A percentile compares a stretch with the other conserved stretches of the same genome.
Conservation (phyloP, 1,140 invertebrate genomes). For the Drosophila nannoptera region DNA sequence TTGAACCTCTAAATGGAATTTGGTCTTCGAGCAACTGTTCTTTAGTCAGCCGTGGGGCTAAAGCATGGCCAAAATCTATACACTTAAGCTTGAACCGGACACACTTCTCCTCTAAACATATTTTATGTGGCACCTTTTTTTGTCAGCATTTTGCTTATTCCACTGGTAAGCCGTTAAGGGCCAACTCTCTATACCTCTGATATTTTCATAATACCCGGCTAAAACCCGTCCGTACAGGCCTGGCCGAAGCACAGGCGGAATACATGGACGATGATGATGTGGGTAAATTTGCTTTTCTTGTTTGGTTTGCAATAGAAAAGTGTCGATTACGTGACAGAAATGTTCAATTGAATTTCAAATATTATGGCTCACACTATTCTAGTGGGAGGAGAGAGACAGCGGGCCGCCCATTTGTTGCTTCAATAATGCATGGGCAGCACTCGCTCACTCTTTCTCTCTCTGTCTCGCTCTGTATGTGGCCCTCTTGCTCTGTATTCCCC, state of each 20-base stretch:
- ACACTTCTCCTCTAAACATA: constrained; percentile 54
- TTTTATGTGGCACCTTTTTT: constrained; percentile 66
- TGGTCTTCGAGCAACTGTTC: no score
- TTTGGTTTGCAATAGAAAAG: constrained; percentile 69
- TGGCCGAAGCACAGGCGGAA: constrained; percentile 16
- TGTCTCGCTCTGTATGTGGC: constrained; percentile 31
- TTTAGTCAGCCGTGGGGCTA: no score
- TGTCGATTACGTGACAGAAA: constrained; percentile 77
- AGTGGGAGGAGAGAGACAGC: not conserved
- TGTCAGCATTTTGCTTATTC: constrained; percentile 66
- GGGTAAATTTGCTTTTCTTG: constrained; percentile 55
- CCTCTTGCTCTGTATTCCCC: constrained; percentile 53
- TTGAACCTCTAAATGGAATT: no score
- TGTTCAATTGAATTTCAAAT: constrained; percentile 76
- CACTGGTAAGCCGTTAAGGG: constrained; percentile 62
- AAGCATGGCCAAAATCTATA: constrained; percentile 4
- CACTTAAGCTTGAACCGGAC: not conserved
- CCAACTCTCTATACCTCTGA: constrained; percentile 44
- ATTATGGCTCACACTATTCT: constrained; percentile 59
- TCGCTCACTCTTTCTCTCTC: constrained; percentile 40
- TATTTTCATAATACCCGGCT: constrained; percentile 46
- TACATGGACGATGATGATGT: constrained; percentile 49
- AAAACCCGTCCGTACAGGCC: not conserved
- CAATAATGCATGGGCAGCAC: constrained; percentile 65
- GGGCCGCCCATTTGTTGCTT: constrained; percentile 66